Conservation (phyloP, 2,113 vertebrate species). For the Falco punctatus region DNA sequence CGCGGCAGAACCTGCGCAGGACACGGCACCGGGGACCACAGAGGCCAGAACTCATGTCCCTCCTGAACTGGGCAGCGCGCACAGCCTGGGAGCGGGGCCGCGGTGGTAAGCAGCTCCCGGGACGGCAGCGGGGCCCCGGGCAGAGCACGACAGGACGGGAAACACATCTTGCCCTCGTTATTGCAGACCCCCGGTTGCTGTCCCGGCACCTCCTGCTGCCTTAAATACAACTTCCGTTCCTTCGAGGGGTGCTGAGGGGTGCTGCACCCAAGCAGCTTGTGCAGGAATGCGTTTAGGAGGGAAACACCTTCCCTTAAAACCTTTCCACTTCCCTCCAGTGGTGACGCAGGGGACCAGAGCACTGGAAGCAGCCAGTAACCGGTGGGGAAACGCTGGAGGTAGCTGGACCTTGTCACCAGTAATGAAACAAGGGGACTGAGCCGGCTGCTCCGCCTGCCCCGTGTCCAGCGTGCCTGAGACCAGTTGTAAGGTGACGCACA, state of each 20-base stretch:
- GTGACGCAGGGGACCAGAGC: fast-evolving
- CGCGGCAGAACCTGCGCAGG: not conserved
- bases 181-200: not conserved
- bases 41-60: not conserved
- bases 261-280: fast-evolving
- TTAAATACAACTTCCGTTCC: too few species aligned
- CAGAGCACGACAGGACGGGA: not conserved
- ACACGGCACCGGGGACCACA: fast-evolving
- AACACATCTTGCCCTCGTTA: not conserved
- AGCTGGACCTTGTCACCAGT: not conserved
- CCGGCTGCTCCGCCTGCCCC: not conserved
- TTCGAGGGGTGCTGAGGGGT: fast-evolving
- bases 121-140: fast-evolving
- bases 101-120: not conserved
- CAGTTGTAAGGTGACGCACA: fast-evolving
- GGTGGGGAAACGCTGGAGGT: not conserved
- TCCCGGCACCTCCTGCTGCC: not conserved
- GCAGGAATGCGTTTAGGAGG: not conserved
- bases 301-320: too few species aligned
- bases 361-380: not conserved
- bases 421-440: fast-evolving
- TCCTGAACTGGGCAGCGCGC: not conserved
- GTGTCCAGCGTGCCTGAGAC: not conserved
- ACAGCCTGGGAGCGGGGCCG: fast-evolving
- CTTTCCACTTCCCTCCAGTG: fast-evolving